These are phyloP conservation scores for Mimas tiliae DNA, from an alignment of 2,888 invertebrate species.

Conservation along the genomic window DNA sequence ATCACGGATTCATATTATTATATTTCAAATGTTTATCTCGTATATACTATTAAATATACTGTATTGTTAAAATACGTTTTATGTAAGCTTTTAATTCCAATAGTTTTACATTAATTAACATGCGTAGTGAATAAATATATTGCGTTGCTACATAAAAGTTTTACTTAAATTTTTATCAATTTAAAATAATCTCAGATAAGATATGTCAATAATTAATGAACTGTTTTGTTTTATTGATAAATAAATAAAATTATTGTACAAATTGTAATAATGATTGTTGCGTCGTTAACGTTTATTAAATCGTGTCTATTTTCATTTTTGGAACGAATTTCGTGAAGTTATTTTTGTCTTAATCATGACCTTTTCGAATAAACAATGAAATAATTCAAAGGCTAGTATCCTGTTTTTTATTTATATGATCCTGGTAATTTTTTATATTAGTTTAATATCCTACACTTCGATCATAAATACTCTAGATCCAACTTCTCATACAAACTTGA, in stretches of 20 bases:
- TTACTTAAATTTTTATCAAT: slow-evolving; percentile 20
- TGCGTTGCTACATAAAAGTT: slow-evolving; percentile 20
- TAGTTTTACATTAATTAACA: slow-evolving; percentile 28
- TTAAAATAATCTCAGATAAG: slow-evolving; percentile 20
- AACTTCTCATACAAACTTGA: too few relatives aligned
- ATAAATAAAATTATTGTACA: slow-evolving; percentile 50
- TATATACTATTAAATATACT: slow-evolving; percentile 29
- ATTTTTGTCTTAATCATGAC: slow-evolving; percentile 78
- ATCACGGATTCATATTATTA: slow-evolving; percentile 18
- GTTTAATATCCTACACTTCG: too few relatives aligned
- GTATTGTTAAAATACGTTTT: slow-evolving; percentile 34
- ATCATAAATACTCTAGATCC: too few relatives aligned
- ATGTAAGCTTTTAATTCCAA: slow-evolving; percentile 35
- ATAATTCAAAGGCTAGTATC: slow-evolving; percentile 52
- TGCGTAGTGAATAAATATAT: slow-evolving; percentile 20
- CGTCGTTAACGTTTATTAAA: slow-evolving; percentile 54
- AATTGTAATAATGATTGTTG: slow-evolving; percentile 48
- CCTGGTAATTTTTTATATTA: background rate
- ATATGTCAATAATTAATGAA: slow-evolving; percentile 16
- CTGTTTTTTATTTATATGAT: slow-evolving; percentile 26
- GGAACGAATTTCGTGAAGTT: slow-evolving; percentile 76
- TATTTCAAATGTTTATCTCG: slow-evolving; percentile 21
- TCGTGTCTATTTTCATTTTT: slow-evolving; percentile 66
- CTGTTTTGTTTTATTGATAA: slow-evolving; percentile 26
- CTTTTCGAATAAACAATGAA: slow-evolving; percentile 79